Evolutionary conservation across 2,113 vertebrate species (phyloP), one percentile per base, ranked within the genome.

Genomic region (Xyliphius kryptos): DNA sequence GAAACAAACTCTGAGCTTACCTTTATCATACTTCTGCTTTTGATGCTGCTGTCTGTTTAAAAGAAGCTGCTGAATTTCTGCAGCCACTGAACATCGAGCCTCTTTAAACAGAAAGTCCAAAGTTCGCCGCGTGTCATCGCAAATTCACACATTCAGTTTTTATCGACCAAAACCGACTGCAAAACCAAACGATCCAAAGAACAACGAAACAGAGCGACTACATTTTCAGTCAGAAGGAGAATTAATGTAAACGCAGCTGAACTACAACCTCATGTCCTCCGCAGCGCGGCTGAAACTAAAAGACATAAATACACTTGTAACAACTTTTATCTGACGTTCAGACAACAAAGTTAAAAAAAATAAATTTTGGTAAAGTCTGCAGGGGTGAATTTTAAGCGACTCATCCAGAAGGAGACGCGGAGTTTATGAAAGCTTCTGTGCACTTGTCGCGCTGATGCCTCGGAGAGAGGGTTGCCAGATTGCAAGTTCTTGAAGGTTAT

Each of bases 401-500:
- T 32, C 26, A 32, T 73, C 69, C 74, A 66, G 61, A 20, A 59
- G 51, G 56, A 17, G 69, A 41, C 65, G 56, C 54, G 41, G 38
- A 67, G 51, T 26, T 41, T 63, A 55, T 48, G 52, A 8, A 79
- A 81, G 83, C 84, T 74, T 77, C 69, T 43, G 63, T 84, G 82
- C 86, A 88, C 86, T 88, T 88, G 86, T 88, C 83, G 86, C 85
- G 58, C 68, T 76, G 80, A 81, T 75, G 63, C 32, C 44, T 41
- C 16, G 49, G 67, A 56, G 82, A 77, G 59, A 78, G 72, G 69
- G 56, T 53, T 53, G 48, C 46, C 44, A 54, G 47, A 43, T 36
- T n/a, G 38, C 2, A 13, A 16, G 9, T 2, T 19, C 9, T 41
- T 10, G 3, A 10, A 41, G 10, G 40, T 32, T 32, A 32, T 9